A percentile compares a stretch with the other conserved stretches of the same genome.
These are phyloP conservation scores for Diabrotica undecimpunctata DNA, from an alignment of 1,140 invertebrate genomes.

Conservation along the genomic window DNA sequence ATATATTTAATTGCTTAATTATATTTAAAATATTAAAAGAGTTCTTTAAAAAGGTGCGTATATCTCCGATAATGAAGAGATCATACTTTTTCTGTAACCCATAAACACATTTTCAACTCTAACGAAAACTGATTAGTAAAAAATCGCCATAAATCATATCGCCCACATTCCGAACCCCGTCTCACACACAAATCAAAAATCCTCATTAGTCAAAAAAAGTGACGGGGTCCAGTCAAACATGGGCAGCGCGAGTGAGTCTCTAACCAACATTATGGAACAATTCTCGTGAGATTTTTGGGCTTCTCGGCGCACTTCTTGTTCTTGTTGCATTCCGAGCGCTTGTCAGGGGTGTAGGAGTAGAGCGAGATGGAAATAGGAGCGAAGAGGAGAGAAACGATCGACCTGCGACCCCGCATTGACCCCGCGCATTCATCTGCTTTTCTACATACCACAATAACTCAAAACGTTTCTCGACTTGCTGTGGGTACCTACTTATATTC, in stretches of 20 bases:
- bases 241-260: neutral
- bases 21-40: no score
- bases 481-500: neutral
- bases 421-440: conserved; percentile 15
- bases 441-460: conserved; percentile 9
- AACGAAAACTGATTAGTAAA: no score
- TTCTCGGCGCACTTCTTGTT: neutral
- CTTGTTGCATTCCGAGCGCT: conserved; percentile 15
- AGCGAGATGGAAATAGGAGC: conserved; percentile 4
- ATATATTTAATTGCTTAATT: no score
- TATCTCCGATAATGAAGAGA: no score
- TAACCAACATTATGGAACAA: conserved; percentile 1
- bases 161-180: neutral
- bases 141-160: no score
- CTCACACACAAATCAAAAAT: neutral
- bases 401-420: conserved; percentile 21
- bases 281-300: conserved; percentile 23
- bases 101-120: no score
- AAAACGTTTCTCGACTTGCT: conserved; percentile 1
- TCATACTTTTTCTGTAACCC: no score
- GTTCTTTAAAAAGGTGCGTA: no score
- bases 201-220: conserved; percentile 3
- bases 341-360: conserved; percentile 13
- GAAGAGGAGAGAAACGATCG: conserved; percentile 4
- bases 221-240: neutral